Evolutionary conservation across 2,113 vertebrate species (phyloP).

Genomic region (Semicossyphus pulcher): DNA sequence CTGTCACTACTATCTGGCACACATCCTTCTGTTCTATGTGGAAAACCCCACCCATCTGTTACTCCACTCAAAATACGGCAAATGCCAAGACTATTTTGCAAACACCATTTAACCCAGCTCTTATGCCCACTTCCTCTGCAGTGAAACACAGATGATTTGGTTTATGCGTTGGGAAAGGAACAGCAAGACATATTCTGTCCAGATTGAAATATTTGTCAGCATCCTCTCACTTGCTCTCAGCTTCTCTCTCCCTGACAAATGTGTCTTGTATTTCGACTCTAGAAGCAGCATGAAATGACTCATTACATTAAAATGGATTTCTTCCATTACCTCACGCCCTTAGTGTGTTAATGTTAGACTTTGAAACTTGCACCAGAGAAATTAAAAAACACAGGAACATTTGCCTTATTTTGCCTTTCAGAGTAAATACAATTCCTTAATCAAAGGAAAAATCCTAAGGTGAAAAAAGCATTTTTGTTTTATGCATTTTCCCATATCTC

Average conservation of each 20-base stretch:
- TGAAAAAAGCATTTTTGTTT: conserved; percentile 28
- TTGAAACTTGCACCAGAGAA: conserved; percentile 37
- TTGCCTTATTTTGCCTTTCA: conserved; percentile 29
- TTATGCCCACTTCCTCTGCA: conserved; percentile 25
- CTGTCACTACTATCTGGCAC: conserved; percentile 1
- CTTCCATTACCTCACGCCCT: conserved; percentile 56
- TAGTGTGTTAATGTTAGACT: conserved; percentile 53
- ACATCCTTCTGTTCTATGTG: not conserved
- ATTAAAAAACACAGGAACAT: not conserved
- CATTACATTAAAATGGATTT: conserved; percentile 65
- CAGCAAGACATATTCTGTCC: conserved; percentile 44
- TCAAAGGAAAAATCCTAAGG: conserved; percentile 25
- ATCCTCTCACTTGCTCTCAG: conserved; percentile 19
- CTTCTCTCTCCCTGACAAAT: conserved; percentile 59
- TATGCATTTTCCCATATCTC: conserved; percentile 7
- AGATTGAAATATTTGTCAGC: conserved; percentile 67
- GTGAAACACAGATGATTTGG: conserved; percentile 60
- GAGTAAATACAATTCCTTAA: conserved; percentile 6
- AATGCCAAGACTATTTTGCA: conserved; percentile 46
- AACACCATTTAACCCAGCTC: conserved; percentile 53
- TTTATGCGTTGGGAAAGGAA: conserved; percentile 41
- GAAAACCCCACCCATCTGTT: conserved; percentile 49
- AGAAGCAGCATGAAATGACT: conserved; percentile 58
- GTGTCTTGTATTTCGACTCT: conserved; percentile 37
- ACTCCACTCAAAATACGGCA: conserved; percentile 13